Conservation (phyloP, 2,113 vertebrate species). For the Calidris pygmaea region DNA sequence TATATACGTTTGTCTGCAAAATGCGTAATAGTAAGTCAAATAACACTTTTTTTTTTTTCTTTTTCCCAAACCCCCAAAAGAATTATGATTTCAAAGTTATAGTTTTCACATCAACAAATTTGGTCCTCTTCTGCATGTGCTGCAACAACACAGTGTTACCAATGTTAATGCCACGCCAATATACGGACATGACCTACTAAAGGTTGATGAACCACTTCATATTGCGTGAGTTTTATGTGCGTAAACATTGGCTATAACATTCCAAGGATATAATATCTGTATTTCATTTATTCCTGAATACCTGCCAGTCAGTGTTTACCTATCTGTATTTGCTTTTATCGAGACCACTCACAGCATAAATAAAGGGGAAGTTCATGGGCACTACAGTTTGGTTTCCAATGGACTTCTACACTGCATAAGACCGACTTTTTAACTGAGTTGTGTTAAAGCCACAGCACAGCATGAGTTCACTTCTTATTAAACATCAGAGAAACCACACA, state of each 20-base stretch:
- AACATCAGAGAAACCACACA: slow-evolving; percentile 29
- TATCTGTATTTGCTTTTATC: background rate
- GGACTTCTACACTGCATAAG: background rate
- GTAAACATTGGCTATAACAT: background rate
- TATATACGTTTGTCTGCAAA: background rate
- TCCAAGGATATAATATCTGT: background rate
- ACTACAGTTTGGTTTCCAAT: background rate
- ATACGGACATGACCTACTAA: background rate
- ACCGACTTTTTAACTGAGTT: background rate
- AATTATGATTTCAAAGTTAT: background rate
- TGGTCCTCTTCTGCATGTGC: background rate
- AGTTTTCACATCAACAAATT: background rate
- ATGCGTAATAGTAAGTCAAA: background rate
- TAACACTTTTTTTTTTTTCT: background rate
- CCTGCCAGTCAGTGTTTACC: background rate
- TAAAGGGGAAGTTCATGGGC: background rate
- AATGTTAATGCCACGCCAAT: background rate
- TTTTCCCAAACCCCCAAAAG: background rate
- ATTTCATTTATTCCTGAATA: background rate
- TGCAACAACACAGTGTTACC: background rate
- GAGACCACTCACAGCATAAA: background rate
- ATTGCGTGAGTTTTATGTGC: background rate
- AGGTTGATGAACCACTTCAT: slow-evolving; percentile 2
- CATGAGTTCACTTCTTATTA: background rate
- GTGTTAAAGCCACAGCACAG: background rate